phyloP scores from a whole-genome alignment of 1,140 invertebrate genomes.

The Calosoma granatense region DNA sequence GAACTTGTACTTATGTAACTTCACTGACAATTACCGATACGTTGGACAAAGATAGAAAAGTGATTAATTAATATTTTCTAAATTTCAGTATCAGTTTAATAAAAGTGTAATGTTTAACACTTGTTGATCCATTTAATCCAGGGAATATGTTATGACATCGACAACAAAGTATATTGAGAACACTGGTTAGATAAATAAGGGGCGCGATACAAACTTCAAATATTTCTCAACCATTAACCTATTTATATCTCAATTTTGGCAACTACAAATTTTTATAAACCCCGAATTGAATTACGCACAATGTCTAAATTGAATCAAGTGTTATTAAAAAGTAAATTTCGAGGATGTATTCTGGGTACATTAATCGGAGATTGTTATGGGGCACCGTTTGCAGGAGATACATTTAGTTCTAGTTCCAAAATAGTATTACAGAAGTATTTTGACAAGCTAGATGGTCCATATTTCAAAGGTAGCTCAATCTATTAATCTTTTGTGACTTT shows the following conservation, averaged over 20 bases:
- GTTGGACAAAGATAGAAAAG: too few species aligned
- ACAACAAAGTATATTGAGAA: too few species aligned
- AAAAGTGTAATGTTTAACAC: too few species aligned
- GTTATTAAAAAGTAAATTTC: slow-evolving; percentile 46
- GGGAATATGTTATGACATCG: too few species aligned
- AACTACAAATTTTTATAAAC: neutral
- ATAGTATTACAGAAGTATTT: slow-evolving; percentile 47
- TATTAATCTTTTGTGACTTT: slow-evolving; percentile 6
- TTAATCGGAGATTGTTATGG: slow-evolving; percentile 66
- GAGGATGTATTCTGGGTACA: slow-evolving; percentile 55
- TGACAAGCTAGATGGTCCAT: slow-evolving; percentile 45
- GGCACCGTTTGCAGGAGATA: slow-evolving; percentile 54
- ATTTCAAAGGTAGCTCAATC: slow-evolving; percentile 41
- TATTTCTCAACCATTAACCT: too few species aligned
- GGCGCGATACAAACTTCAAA: too few species aligned
- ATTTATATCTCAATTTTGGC: neutral
- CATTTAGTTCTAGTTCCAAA: slow-evolving; percentile 36
- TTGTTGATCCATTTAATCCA: too few species aligned
- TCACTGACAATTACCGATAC: too few species aligned
- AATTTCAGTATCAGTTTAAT: too few species aligned
- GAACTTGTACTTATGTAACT: too few species aligned
- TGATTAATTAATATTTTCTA: too few species aligned
- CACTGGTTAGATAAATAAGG: too few species aligned
- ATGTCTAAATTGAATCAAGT: slow-evolving; percentile 32
- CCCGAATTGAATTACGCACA: neutral